Evolutionary conservation across 2,888 invertebrate genomes (phyloP), one percentile per base, ranked within the genome.

Genomic region (Hirtodrosophila confusa): DNA sequence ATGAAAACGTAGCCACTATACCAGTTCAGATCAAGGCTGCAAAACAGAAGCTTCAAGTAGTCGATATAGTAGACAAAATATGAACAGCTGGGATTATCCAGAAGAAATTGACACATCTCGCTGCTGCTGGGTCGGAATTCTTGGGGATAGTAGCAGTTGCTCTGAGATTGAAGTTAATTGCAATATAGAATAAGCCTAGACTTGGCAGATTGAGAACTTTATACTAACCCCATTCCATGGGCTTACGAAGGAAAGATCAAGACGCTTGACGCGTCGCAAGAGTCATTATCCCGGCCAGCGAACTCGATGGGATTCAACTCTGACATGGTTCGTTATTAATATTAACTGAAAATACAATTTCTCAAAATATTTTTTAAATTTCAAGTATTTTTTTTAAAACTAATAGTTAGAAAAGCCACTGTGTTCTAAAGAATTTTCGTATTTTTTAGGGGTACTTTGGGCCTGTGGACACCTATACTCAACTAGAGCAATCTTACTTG

Each of bases 61-160:
- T 74, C 37, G 0, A 74, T 1, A 10, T 44, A 45, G 6, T 66
- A 45, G 4, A 60, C 62, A 29, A 36, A 63, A 8, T 33, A 53
- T 0, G 9, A 1, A 27, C 74, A 74, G 24, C 36, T 51, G 3
- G 37, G 11, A 6, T 9, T 56, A 0, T 5, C 4, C 0, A 0
- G 7, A 1, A 73, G 17, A 5, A 48, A 65, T 0, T 2, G 2
- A n/a, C 73, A 73, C 69, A 74, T 49, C 0, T 60, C 54, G 6
- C 4, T 33, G 44, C 51, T 37, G 23, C 36, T 57, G 10, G 50
- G 40, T 2, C 3, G 3, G 0, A 11, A 7, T 0, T 8, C 6
- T 8, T 3, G 6, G 3, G 48, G 53, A 9, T 55, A 61, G 10
- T 37, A 73, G 41, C 73, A 73, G 0, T 24, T 0, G 29, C 24